Evolutionary conservation across 2,888 invertebrate species (phyloP).

Genomic region (Lysandra bellargus): DNA sequence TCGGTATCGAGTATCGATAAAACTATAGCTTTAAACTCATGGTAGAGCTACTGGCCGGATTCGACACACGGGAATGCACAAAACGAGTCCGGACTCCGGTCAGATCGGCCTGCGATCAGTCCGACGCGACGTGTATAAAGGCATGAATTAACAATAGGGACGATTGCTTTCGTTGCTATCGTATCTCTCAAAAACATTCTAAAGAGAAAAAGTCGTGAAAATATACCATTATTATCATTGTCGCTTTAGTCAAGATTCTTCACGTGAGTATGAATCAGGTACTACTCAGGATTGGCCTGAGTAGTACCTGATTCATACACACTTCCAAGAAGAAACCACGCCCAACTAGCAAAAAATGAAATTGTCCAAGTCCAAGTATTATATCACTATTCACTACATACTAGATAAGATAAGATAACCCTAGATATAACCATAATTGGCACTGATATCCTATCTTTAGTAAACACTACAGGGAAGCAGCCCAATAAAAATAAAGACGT

Average conservation of each 20-base stretch:
- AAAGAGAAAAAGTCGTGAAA: neutral
- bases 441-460: neutral
- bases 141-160: too few species aligned
- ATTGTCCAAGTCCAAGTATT: neutral
- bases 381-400: neutral
- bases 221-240: neutral
- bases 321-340: neutral
- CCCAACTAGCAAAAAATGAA: neutral
- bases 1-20: too few species aligned
- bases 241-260: neutral
- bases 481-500: neutral
- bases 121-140: too few species aligned
- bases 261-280: neutral
- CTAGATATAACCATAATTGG: conserved; percentile 5
- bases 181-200: neutral
- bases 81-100: too few species aligned
- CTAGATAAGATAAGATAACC: conserved; percentile 10
- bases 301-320: neutral
- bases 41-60: too few species aligned
- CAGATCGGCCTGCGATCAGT: too few species aligned
- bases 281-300: neutral
- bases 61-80: too few species aligned
- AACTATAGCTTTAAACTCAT: too few species aligned
- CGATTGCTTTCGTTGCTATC: neutral
- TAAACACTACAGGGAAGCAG: neutral